Percentiles rank a stretch among this genome's conserved stretches.
Conservation (phyloP, 2,113 vertebrate species). For the Pavo muticus region DNA sequence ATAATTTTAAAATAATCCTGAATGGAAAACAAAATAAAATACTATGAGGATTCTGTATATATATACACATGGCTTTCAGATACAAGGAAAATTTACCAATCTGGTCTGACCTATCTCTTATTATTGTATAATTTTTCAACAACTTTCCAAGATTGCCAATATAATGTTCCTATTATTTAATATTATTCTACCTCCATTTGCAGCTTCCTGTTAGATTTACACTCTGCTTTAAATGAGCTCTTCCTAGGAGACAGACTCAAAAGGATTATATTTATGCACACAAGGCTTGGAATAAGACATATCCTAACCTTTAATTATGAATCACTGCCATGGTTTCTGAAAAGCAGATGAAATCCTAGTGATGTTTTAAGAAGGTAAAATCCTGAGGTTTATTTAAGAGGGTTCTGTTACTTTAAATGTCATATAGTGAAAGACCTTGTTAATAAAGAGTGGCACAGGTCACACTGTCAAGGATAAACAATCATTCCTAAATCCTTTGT, state of each 20-base stretch:
- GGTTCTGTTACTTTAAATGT: conserved; percentile 73
- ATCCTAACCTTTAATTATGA: conserved; percentile 75
- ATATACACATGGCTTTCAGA: background rate
- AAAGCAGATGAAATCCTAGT: conserved; percentile 44
- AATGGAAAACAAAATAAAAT: background rate
- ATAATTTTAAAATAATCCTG: conserved; percentile 25
- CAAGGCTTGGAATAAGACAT: conserved; percentile 64
- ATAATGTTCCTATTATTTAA: conserved; percentile 39
- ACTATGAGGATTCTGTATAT: background rate
- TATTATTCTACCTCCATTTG: conserved; percentile 63
- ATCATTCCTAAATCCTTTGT: conserved; percentile 76
- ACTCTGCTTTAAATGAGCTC: conserved; percentile 65
- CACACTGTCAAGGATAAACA: conserved; percentile 78
- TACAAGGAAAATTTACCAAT: background rate
- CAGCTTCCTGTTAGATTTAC: conserved; percentile 11
- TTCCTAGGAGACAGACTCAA: conserved; percentile 58
- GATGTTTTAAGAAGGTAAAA: conserved; percentile 62
- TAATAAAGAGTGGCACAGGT: conserved; percentile 74
- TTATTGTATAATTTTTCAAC: conserved; percentile 48
- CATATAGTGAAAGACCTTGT: conserved; percentile 63
- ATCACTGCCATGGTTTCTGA: conserved; percentile 60
- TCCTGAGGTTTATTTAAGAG: conserved; percentile 61
- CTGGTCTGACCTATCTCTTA: background rate
- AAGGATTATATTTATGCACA: conserved; percentile 65
- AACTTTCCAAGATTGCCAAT: conserved; percentile 18